Conservation (phyloP, 2,113 vertebrate species). For the Pomatorhinus ruficollis region DNA sequence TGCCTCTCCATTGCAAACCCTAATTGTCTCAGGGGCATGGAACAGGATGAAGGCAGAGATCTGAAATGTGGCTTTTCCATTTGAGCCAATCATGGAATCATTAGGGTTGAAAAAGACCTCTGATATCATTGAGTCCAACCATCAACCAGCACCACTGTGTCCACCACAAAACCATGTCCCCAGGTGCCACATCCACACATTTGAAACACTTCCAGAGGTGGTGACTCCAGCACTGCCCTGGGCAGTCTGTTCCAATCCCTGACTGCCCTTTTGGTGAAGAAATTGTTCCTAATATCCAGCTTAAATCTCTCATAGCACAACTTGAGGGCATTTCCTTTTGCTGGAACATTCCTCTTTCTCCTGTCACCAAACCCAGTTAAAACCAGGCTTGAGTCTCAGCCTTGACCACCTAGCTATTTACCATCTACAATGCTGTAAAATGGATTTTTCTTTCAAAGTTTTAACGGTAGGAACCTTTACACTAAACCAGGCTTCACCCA, state of each 20-base stretch:
- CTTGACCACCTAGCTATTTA: neutral
- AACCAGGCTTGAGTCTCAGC: neutral
- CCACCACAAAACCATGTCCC: neutral
- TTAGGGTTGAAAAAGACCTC: neutral
- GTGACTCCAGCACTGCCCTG: neutral
- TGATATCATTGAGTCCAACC: neutral
- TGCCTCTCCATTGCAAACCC: neutral
- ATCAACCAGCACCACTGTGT: neutral
- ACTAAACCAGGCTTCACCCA: neutral
- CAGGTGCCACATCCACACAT: neutral
- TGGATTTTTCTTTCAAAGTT: neutral
- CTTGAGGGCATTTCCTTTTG: neutral
- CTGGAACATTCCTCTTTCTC: neutral
- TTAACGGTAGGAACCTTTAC: neutral
- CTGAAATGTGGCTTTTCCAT: neutral
- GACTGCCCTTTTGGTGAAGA: neutral
- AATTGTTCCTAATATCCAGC: neutral
- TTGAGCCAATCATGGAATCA: neutral
- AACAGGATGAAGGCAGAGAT: neutral
- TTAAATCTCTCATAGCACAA: neutral
- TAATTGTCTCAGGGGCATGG: neutral
- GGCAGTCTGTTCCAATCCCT: neutral
- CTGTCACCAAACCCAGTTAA: neutral
- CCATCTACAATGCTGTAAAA: neutral
- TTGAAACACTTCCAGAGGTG: neutral